Evolutionary conservation across 2,113 vertebrate genomes (phyloP).

Genomic region (Ictidomys tridecemlineatus): DNA sequence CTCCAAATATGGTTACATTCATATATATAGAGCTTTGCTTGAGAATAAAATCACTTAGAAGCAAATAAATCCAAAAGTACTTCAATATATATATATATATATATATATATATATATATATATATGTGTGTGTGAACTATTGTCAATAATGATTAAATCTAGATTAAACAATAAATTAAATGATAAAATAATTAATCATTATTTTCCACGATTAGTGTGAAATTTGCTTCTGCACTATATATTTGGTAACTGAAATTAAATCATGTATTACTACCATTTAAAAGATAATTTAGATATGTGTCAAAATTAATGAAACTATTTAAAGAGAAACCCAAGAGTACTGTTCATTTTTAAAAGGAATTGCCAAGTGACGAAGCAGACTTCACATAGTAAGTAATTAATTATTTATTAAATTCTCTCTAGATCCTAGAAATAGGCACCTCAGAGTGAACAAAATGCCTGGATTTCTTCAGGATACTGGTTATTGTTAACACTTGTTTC

Average conservation of each 20-base stretch:
- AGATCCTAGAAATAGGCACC: slow-evolving; percentile 13
- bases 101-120: too few species aligned
- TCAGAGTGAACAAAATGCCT: slow-evolving; percentile 14
- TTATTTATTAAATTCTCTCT: slow-evolving; percentile 51
- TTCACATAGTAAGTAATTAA: slow-evolving; percentile 16
- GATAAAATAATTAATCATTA: background rate
- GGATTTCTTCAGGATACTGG: background rate
- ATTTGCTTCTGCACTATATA: slow-evolving; percentile 36
- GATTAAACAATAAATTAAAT: background rate
- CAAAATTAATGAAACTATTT: slow-evolving; percentile 58
- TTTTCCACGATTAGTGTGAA: slow-evolving; percentile 2
- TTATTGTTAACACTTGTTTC: background rate
- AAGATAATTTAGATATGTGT: background rate
- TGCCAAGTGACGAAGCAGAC: background rate
- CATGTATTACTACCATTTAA: background rate
- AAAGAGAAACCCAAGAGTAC: background rate
- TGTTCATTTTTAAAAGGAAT: slow-evolving; percentile 48
- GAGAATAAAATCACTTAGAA: background rate
- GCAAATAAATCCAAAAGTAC: slow-evolving; percentile 25
- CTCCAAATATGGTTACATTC: background rate
- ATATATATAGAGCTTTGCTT: background rate
- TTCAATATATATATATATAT: background rate
- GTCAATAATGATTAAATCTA: background rate
- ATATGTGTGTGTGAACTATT: background rate
- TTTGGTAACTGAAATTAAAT: slow-evolving; percentile 21